Evolutionary conservation across 2,797 vertebrate species (phyloP).

Genomic region (Alauda arvensis): DNA sequence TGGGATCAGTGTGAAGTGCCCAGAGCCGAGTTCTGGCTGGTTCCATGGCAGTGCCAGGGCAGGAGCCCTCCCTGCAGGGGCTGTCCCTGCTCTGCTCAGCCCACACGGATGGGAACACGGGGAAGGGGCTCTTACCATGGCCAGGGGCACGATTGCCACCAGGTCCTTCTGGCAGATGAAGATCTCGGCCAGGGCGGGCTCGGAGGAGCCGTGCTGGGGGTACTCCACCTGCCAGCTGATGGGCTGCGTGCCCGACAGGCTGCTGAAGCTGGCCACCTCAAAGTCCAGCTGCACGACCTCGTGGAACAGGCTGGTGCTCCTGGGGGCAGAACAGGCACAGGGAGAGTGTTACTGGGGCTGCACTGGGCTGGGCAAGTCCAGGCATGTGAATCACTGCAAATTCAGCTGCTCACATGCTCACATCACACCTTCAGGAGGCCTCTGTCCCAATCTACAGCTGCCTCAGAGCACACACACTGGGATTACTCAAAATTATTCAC

Average conservation of each 20-base stretch:
- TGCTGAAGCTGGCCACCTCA: slow-evolving; percentile 86
- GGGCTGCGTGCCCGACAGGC: slow-evolving; percentile 85
- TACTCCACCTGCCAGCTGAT: slow-evolving; percentile 96
- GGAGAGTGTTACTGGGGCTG: not conserved
- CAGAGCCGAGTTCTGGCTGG: not conserved
- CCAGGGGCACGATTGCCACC: slow-evolving; percentile 86
- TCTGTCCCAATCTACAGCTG: not conserved
- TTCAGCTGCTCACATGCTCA: not conserved
- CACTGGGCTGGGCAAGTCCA: not conserved
- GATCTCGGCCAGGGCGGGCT: slow-evolving; percentile 86
- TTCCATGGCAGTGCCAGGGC: not conserved
- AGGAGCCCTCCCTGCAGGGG: not conserved
- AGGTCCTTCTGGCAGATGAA: slow-evolving; percentile 90
- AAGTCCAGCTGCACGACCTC: slow-evolving; percentile 90
- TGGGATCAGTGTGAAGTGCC: not conserved
- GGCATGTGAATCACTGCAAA: not conserved
- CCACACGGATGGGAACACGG: no score
- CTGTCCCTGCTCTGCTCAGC: not conserved
- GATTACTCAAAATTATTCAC: not conserved
- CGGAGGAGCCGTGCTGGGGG: slow-evolving; percentile 76
- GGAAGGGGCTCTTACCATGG: slow-evolving; percentile 83
- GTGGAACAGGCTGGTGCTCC: slow-evolving; percentile 78
- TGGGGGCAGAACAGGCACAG: slow-evolving; percentile 47
- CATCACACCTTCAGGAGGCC: rapidly evolving
- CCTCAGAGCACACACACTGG: not conserved